Evolutionary conservation across 1,140 invertebrate species (phyloP).

Genomic region (Leptinotarsa undecemlineata): DNA sequence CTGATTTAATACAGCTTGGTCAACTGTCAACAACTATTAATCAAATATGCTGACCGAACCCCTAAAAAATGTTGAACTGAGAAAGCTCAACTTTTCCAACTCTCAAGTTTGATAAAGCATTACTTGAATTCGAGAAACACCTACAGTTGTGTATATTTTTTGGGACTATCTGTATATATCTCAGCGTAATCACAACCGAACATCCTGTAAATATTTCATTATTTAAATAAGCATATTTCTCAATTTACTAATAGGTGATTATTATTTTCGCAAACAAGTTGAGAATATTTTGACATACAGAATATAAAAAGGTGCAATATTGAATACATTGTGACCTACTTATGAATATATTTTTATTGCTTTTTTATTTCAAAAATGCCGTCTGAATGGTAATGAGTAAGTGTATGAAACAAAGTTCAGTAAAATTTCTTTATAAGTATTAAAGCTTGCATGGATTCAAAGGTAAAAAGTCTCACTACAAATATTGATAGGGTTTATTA

Average conservation of each 20-base stretch:
- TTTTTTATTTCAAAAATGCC: background rate
- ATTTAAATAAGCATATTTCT: no score
- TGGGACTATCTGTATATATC: no score
- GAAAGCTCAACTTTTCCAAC: no score
- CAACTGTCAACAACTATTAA: no score
- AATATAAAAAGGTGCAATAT: slow-evolving; percentile 24
- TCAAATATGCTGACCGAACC: no score
- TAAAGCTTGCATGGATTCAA: background rate
- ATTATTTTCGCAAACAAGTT: background rate
- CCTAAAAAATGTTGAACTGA: no score
- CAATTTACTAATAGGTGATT: background rate
- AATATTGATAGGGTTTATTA: background rate
- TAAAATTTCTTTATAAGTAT: background rate
- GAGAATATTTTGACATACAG: slow-evolving; percentile 28
- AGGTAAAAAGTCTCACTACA: background rate
- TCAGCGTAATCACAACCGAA: no score
- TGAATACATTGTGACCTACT: slow-evolving; percentile 15
- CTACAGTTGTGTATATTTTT: no score
- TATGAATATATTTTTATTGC: background rate
- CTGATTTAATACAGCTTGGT: no score
- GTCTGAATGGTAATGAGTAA: background rate
- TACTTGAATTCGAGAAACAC: no score
- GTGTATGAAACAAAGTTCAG: background rate
- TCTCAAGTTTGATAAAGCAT: no score
- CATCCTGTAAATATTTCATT: no score